These are phyloP conservation scores for Bicyclus anynana DNA, from an alignment of 1,140 invertebrate genomes.

Conservation along the genomic window DNA sequence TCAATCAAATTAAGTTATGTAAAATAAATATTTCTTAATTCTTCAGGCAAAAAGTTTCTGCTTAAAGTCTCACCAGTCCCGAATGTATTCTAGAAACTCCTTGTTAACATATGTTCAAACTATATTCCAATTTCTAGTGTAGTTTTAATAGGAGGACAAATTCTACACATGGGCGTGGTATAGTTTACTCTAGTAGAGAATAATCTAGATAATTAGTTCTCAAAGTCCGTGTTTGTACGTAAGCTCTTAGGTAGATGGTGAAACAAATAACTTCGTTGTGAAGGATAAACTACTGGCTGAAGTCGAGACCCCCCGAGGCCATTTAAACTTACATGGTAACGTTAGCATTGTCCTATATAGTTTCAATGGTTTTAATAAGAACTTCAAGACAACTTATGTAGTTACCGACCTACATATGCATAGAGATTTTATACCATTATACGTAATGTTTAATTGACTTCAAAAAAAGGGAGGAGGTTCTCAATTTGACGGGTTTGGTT, in stretches of 20 bases:
- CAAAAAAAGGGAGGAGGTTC: no score
- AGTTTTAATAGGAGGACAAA: no score
- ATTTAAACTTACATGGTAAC: slow-evolving; percentile 71
- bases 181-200: background rate
- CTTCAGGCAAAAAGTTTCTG: no score
- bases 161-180: no score
- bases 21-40: no score
- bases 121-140: no score
- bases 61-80: no score
- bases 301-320: slow-evolving; percentile 57
- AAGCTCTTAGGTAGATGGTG: slow-evolving; percentile 51
- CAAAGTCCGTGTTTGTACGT: slow-evolving; percentile 39
- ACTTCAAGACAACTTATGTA: background rate
- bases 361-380: background rate
- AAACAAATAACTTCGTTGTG: slow-evolving; percentile 67
- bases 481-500: no score
- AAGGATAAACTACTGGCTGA: slow-evolving; percentile 56
- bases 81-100: no score
- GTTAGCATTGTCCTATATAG: slow-evolving; percentile 53
- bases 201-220: slow-evolving; percentile 23
- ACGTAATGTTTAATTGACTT: no score
- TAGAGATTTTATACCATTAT: background rate
- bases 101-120: no score
- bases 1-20: no score
- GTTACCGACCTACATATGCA: background rate